Percentiles rank a stretch among this genome's conserved stretches.
Evolutionary conservation across 2,113 vertebrate genomes (phyloP).

Genomic region (Elgaria multicarinata): DNA sequence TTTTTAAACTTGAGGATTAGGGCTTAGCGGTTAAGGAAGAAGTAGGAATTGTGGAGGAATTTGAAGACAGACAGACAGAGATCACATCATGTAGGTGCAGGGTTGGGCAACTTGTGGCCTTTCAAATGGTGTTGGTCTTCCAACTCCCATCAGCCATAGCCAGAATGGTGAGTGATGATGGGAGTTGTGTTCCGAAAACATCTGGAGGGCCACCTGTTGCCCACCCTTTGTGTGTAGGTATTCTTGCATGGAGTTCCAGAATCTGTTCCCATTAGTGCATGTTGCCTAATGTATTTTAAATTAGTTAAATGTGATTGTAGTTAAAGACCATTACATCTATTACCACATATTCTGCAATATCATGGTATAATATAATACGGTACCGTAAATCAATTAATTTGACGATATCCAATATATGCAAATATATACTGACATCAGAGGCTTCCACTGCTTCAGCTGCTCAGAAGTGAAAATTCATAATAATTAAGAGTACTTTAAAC

Average conservation of each 20-base stretch:
- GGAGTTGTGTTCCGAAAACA: too few relatives aligned
- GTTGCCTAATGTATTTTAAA: neutral
- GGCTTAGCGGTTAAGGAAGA: neutral
- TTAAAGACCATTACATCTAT: neutral
- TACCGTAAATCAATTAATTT: neutral
- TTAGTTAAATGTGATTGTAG: neutral
- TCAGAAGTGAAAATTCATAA: neutral
- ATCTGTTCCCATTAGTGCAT: neutral
- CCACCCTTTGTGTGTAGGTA: neutral
- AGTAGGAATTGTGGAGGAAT: neutral
- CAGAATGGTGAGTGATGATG: too few relatives aligned
- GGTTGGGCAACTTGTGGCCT: too few relatives aligned
- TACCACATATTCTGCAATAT: neutral
- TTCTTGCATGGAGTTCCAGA: neutral
- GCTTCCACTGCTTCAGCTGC: neutral
- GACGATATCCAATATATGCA: neutral
- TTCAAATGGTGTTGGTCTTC: too few relatives aligned
- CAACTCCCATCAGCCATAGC: too few relatives aligned
- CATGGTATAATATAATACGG: neutral
- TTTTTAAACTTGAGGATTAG: neutral
- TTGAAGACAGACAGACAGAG: neutral
- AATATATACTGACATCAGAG: neutral
- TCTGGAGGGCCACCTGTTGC: neutral
- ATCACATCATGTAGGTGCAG: neutral
- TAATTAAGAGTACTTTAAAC: neutral